phyloP scores from a whole-genome alignment of 2,888 invertebrate genomes.

The Mesorhabditis sp. region DNA sequence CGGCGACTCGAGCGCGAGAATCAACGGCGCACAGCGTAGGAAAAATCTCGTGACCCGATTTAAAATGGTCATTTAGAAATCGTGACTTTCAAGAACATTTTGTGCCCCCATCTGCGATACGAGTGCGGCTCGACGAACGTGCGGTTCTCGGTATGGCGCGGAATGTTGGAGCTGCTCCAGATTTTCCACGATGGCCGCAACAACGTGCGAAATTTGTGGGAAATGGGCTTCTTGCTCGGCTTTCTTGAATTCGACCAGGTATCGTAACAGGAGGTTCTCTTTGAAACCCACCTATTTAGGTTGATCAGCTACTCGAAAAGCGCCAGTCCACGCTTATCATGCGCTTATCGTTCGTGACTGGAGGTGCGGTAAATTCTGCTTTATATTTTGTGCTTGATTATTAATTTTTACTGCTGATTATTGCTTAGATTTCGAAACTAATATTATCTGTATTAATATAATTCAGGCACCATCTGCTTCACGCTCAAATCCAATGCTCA shows the following conservation, averaged over 20 bases:
- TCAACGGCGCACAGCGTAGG: conserved; percentile 42
- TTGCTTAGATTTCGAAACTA: no score
- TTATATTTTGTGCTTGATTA: no score
- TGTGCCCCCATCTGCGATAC: conserved; percentile 55
- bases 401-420: no score
- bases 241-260: conserved; percentile 43
- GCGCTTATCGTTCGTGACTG: conserved; percentile 45
- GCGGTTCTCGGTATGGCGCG: conserved; percentile 53
- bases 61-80: conserved; percentile 15
- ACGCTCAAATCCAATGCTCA: conserved; percentile 48
- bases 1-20: conserved; percentile 29
- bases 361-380: conserved; percentile 24
- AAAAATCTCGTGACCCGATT: not conserved
- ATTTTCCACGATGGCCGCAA: conserved; percentile 50
- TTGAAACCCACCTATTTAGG: conserved; percentile 15
- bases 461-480: conserved; percentile 45
- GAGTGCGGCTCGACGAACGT: conserved; percentile 48
- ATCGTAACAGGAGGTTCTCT: not conserved
- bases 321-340: conserved; percentile 44
- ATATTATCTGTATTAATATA: not conserved
- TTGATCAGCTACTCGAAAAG: conserved; percentile 34
- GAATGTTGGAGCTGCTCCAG: conserved; percentile 56
- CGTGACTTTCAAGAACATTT: conserved; percentile 54
- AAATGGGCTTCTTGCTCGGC: conserved; percentile 40
- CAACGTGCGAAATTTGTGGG: conserved; percentile 48